These are phyloP conservation scores for Tubulanus polymorphus DNA, from an alignment of 2,888 invertebrate genomes.

Conservation along the genomic window DNA sequence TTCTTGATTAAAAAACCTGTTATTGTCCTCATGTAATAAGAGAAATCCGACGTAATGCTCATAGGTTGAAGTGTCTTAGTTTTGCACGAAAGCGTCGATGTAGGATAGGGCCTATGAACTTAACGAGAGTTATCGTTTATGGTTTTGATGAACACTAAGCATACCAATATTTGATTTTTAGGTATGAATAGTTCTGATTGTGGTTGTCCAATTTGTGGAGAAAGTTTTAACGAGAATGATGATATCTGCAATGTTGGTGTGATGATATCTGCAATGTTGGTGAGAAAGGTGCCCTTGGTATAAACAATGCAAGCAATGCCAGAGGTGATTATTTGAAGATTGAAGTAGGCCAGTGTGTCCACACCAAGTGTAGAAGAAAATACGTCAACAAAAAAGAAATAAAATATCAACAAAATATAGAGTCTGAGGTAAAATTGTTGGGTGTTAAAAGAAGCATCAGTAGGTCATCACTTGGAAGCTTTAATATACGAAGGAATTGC, in stretches of 20 bases:
- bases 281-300: constrained; percentile 5
- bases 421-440: background rate
- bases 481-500: background rate
- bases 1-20: too few species aligned
- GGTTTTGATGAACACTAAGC: too few species aligned
- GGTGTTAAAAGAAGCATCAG: background rate
- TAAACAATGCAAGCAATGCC: background rate
- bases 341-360: background rate
- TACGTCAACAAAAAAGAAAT: background rate
- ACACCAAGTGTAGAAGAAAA: background rate
- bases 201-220: background rate
- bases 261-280: background rate
- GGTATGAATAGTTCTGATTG: too few species aligned
- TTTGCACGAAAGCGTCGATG: too few species aligned
- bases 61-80: too few species aligned
- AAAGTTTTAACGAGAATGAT: background rate
- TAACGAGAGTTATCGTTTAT: too few species aligned
- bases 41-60: too few species aligned
- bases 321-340: background rate
- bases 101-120: too few species aligned
- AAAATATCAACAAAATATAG: background rate
- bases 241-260: background rate
- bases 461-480: background rate
- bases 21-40: too few species aligned
- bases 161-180: too few species aligned